phyloP scores from a whole-genome alignment of 2,113 vertebrate genomes.

The Thamnophis sirtalis region DNA sequence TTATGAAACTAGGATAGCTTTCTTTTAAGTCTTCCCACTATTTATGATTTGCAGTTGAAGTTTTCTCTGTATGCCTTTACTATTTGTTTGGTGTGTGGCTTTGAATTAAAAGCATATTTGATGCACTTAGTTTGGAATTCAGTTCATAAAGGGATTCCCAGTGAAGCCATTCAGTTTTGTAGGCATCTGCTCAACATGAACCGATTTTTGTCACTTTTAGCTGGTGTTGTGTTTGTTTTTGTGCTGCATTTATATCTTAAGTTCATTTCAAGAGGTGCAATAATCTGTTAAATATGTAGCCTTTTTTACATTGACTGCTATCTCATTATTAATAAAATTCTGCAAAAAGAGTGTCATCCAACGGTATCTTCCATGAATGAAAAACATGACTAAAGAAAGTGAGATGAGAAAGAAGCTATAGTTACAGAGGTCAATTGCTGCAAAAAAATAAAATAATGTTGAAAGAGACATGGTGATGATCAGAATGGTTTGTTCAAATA shows the following conservation, averaged over 20 bases:
- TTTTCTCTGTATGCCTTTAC: not conserved
- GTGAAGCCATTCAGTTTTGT: too few relatives aligned
- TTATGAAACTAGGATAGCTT: not conserved
- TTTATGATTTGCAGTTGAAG: not conserved
- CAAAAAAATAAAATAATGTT: slow-evolving; percentile 1
- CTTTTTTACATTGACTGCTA: not conserved
- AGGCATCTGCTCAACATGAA: not conserved
- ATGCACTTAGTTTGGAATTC: not conserved
- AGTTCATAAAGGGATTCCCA: not conserved
- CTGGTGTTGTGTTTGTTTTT: not conserved
- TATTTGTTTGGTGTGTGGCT: not conserved
- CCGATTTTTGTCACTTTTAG: not conserved
- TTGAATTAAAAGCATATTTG: not conserved
- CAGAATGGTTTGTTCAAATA: not conserved
- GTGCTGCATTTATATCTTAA: not conserved
- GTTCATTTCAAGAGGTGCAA: not conserved
- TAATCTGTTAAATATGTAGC: not conserved
- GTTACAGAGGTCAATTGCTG: not conserved
- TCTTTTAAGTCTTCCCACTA: not conserved
- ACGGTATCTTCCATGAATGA: not conserved
- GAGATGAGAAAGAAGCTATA: not conserved
- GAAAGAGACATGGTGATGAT: not conserved
- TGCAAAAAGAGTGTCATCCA: not conserved
- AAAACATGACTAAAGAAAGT: not conserved
- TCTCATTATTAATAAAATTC: not conserved